These are phyloP conservation scores for Anagyrus pseudococci DNA, from an alignment of 2,888 invertebrate species.

Conservation along the genomic window DNA sequence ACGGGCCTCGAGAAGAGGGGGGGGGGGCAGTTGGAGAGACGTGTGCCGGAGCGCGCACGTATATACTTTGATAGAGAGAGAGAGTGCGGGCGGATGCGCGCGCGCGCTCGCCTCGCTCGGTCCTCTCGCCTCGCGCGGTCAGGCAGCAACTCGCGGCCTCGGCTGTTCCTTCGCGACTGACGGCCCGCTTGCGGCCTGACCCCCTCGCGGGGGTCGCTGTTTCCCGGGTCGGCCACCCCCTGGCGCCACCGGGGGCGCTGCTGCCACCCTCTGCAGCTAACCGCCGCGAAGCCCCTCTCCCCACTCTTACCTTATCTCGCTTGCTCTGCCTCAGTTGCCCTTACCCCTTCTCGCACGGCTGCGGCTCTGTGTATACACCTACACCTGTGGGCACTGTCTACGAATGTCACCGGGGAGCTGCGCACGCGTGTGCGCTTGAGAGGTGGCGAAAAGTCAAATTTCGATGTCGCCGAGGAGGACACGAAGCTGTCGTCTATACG, in stretches of 20 bases:
- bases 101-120: neutral
- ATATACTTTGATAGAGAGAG: no score
- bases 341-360: no score
- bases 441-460: slow-evolving; percentile 14
- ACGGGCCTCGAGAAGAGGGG: no score
- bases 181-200: slow-evolving; percentile 50
- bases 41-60: no score
- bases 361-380: no score
- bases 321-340: no score
- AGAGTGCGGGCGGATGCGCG: no score
- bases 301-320: neutral
- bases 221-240: slow-evolving; percentile 50
- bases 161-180: slow-evolving; percentile 49
- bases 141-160: slow-evolving; percentile 2
- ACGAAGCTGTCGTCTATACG: neutral
- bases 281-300: slow-evolving; percentile 2
- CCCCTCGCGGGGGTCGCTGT: slow-evolving; percentile 45
- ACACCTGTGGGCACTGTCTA: no score
- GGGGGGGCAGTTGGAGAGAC: no score
- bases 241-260: slow-evolving; percentile 35
- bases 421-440: neutral
- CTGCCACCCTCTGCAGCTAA: slow-evolving; percentile 21
- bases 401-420: neutral
- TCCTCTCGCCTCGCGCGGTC: no score
- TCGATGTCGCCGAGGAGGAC: slow-evolving; percentile 11